Percentiles rank a stretch among this genome's conserved stretches.
phyloP scores from a whole-genome alignment of 2,113 vertebrate genomes.

The Phaetusa simplex region DNA sequence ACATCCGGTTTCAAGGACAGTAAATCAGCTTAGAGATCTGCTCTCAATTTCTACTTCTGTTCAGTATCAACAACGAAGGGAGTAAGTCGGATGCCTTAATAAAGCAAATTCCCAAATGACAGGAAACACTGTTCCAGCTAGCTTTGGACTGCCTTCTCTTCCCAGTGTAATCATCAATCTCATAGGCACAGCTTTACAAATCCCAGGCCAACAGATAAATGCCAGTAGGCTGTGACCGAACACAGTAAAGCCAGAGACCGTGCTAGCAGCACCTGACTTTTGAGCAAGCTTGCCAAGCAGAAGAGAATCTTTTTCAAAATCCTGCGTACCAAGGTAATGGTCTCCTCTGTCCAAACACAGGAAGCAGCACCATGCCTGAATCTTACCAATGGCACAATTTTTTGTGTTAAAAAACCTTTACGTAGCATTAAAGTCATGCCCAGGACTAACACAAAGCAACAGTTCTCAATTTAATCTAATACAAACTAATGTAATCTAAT shows the following conservation, averaged over 20 bases:
- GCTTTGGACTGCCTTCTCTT: not conserved
- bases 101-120: conserved; percentile 4
- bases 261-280: not conserved
- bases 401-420: not conserved
- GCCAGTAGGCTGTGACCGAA: not conserved
- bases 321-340: not conserved
- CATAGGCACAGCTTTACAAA: conserved; percentile 15
- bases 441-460: not conserved
- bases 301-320: not conserved
- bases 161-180: not conserved
- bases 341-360: not conserved
- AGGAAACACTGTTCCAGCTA: not conserved
- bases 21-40: not conserved
- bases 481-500: not conserved
- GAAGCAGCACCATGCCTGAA: not conserved
- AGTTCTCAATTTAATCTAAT: not conserved
- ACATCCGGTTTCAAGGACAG: not conserved
- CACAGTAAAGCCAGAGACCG: not conserved
- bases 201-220: not conserved
- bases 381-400: not conserved
- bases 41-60: not conserved
- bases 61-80: not conserved
- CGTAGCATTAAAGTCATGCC: not conserved
- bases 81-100: not conserved
- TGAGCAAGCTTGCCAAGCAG: not conserved